phyloP scores from a whole-genome alignment of 2,888 invertebrate species.

The Cybosia mesomella region DNA sequence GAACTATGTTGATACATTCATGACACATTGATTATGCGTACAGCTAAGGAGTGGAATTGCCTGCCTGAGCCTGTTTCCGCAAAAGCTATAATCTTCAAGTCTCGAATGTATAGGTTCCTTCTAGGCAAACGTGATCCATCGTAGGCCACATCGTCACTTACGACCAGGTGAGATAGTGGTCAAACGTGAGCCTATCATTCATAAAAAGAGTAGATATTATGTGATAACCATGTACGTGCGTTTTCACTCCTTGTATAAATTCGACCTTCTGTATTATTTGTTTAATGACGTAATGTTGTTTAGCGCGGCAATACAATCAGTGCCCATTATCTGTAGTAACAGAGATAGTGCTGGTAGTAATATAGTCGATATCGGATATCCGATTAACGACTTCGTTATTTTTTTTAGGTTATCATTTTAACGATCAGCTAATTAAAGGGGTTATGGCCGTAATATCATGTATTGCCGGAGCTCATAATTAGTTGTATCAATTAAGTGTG shows the following conservation, averaged over 20 bases:
- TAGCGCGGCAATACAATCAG: neutral
- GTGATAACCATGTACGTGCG: neutral
- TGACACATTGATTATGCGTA: too few species aligned
- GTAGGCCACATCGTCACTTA: too few species aligned
- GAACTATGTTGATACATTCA: too few species aligned
- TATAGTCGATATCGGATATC: neutral
- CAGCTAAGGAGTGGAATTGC: too few species aligned
- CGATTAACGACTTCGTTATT: neutral
- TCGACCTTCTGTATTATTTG: neutral
- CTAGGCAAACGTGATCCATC: too few species aligned
- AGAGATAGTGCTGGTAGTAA: neutral
- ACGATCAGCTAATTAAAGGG: neutral
- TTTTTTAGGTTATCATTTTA: too few species aligned
- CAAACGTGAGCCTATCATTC: too few species aligned
- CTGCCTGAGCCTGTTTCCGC: too few species aligned
- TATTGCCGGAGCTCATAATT: neutral
- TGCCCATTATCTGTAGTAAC: neutral
- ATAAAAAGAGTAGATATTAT: too few species aligned
- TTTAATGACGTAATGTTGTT: conserved; percentile 8
- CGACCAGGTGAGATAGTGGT: too few species aligned
- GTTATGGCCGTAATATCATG: neutral
- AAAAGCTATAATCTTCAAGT: too few species aligned
- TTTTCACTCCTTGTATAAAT: neutral
- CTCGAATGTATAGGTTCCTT: too few species aligned
- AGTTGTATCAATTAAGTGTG: neutral